Conservation (phyloP, 2,113 vertebrate species). For the Saiga tatarica region DNA sequence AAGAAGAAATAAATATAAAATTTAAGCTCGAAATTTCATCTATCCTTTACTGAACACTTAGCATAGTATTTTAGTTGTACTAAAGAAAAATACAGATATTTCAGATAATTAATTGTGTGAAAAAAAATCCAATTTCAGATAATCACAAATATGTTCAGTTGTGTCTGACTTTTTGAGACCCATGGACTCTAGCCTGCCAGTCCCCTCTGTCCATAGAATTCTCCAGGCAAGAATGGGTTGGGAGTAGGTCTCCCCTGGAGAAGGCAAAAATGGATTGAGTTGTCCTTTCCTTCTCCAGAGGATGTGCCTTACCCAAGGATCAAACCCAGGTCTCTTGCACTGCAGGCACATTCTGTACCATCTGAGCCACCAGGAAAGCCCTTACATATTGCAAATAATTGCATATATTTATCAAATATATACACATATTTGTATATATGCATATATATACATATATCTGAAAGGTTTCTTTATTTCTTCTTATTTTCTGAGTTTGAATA, state of each 20-base stretch:
- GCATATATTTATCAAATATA: not conserved
- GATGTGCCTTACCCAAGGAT: not conserved
- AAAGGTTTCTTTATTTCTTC: not conserved
- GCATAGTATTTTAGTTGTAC: not conserved
- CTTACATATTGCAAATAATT: not conserved
- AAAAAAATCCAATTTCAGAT: not conserved
- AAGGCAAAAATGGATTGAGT: not conserved
- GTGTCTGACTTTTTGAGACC: not conserved
- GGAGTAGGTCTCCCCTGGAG: not conserved
- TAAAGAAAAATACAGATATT: not conserved
- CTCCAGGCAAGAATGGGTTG: not conserved
- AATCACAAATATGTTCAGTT: not conserved
- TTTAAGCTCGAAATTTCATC: not conserved
- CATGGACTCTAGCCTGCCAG: not conserved
- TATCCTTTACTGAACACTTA: not conserved
- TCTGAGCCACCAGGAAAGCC: not conserved
- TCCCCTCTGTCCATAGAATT: not conserved
- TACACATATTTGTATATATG: not conserved
- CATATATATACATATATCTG: not conserved
- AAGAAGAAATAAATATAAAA: not conserved
- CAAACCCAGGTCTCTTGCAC: not conserved
- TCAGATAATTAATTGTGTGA: not conserved
- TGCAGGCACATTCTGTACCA: not conserved
- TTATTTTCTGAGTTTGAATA: not conserved
- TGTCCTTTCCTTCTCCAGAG: not conserved